Conservation (phyloP, 2,797 vertebrate genomes). For the Esox lucius region DNA sequence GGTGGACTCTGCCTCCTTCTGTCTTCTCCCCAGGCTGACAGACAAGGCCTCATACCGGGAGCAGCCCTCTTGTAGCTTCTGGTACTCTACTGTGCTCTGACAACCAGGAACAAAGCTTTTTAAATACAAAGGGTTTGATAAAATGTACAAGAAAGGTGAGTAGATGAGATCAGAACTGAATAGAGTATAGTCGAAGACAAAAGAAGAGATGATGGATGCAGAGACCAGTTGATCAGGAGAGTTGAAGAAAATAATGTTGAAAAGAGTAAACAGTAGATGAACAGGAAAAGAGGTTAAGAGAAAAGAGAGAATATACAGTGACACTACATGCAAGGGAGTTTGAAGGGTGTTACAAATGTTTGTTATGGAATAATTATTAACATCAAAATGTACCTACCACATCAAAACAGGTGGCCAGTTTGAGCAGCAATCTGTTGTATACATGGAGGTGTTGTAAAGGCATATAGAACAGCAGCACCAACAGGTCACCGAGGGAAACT, state of each 20-base stretch:
- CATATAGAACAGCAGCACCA: conserved; percentile 85
- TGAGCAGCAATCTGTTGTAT: conserved; percentile 85
- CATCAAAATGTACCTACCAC: conserved; percentile 79
- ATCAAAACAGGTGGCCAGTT: conserved; percentile 91
- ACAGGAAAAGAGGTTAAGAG: background rate
- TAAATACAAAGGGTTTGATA: no score
- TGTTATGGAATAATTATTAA: background rate
- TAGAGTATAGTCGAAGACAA: no score
- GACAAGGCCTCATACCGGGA: conserved; percentile 85
- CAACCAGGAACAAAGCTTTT: background rate
- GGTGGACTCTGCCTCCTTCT: conserved; percentile 90
- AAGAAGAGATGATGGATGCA: no score
- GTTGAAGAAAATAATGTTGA: no score
- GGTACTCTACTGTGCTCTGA: conserved; percentile 88
- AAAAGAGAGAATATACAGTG: no score
- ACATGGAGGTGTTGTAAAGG: conserved; percentile 87
- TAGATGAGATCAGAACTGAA: no score
- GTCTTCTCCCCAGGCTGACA: conserved; percentile 80
- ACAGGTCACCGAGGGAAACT: conserved; percentile 68
- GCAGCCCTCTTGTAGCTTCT: conserved; percentile 84
- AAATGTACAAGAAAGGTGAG: no score
- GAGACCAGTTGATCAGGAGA: no score
- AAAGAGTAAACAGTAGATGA: background rate
- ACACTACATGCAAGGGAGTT: background rate
- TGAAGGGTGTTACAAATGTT: background rate